Percentiles rank a stretch among this genome's conserved stretches.
phyloP scores from a whole-genome alignment of 2,888 invertebrate genomes.

The Hedya salicella region DNA sequence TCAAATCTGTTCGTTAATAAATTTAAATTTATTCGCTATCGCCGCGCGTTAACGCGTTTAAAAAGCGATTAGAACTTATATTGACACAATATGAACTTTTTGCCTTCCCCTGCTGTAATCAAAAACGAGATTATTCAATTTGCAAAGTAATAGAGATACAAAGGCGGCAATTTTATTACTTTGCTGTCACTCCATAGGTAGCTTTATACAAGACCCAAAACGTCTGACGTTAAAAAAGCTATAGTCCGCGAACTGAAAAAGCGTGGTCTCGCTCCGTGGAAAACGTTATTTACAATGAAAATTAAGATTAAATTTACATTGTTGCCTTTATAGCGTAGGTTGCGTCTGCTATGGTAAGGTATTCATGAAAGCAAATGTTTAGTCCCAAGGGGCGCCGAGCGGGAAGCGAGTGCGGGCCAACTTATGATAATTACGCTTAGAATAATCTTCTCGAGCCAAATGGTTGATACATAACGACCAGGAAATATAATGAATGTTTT shows the following conservation, averaged over 20 bases:
- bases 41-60: slow-evolving; percentile 81
- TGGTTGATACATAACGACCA: slow-evolving; percentile 47
- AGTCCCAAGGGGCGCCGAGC: slow-evolving; percentile 63
- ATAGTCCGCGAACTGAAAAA: slow-evolving; percentile 47
- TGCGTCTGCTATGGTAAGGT: slow-evolving; percentile 77
- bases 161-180: slow-evolving; percentile 51
- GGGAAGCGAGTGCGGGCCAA: slow-evolving; percentile 58
- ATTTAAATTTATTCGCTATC: slow-evolving; percentile 84
- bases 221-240: slow-evolving; percentile 34
- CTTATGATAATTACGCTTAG: slow-evolving; percentile 78
- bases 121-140: slow-evolving; percentile 80
- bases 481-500: too few species aligned
- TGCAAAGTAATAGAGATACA: slow-evolving; percentile 52
- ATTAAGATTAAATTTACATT: slow-evolving; percentile 80
- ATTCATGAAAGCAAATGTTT: slow-evolving; percentile 81
- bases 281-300: slow-evolving; percentile 67
- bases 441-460: slow-evolving; percentile 65
- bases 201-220: slow-evolving; percentile 27
- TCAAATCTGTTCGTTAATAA: slow-evolving; percentile 77
- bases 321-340: slow-evolving; percentile 69
- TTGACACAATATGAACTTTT: slow-evolving; percentile 85
- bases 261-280: slow-evolving; percentile 43
- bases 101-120: slow-evolving; percentile 69
- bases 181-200: slow-evolving; percentile 46
- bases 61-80: slow-evolving; percentile 85